A percentile compares a stretch with the other conserved stretches of the same genome.
These are phyloP conservation scores for Leptopilina myrica DNA, from an alignment of 2,888 invertebrate genomes.

Conservation along the genomic window DNA sequence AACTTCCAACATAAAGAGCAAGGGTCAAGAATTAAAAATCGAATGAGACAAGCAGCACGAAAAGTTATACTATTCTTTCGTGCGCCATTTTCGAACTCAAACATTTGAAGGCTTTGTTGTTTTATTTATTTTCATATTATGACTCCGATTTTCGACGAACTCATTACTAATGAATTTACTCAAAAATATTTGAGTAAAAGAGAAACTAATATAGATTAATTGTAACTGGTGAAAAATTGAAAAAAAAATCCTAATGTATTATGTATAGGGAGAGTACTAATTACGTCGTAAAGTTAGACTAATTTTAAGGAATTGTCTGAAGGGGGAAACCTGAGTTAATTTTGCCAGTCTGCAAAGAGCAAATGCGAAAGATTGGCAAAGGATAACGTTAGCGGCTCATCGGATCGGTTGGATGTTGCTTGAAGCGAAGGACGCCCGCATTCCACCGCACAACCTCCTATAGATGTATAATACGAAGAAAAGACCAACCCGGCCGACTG, in stretches of 20 bases:
- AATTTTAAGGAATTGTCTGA: conserved; percentile 31
- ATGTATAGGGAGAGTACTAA: conserved; percentile 7
- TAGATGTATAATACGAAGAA: conserved; percentile 74
- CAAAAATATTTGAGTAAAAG: too few relatives aligned
- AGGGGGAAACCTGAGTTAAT: conserved; percentile 62
- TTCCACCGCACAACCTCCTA: conserved; percentile 74
- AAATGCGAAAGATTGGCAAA: conserved; percentile 64
- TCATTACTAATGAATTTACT: too few relatives aligned
- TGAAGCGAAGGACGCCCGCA: conserved; percentile 76
- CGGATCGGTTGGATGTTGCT: conserved; percentile 70
- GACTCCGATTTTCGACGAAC: too few relatives aligned
- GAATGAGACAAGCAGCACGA: not conserved
- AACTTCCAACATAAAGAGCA: not conserved
- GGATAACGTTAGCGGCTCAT: conserved; percentile 65
- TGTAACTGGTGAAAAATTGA: too few relatives aligned
- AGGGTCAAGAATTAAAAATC: not conserved
- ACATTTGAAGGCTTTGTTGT: too few relatives aligned
- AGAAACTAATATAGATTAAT: not conserved
- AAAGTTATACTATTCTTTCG: not conserved
- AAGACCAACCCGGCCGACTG: conserved; percentile 57
- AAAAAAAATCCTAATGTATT: not conserved
- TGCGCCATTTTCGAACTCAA: too few relatives aligned
- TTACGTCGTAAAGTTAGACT: conserved; percentile 23
- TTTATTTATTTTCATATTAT: too few relatives aligned
- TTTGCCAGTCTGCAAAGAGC: conserved; percentile 63